Percentiles rank a stretch among this genome's conserved stretches.
phyloP scores from a whole-genome alignment of 2,888 invertebrate species.

The Chouioia cunea region DNA sequence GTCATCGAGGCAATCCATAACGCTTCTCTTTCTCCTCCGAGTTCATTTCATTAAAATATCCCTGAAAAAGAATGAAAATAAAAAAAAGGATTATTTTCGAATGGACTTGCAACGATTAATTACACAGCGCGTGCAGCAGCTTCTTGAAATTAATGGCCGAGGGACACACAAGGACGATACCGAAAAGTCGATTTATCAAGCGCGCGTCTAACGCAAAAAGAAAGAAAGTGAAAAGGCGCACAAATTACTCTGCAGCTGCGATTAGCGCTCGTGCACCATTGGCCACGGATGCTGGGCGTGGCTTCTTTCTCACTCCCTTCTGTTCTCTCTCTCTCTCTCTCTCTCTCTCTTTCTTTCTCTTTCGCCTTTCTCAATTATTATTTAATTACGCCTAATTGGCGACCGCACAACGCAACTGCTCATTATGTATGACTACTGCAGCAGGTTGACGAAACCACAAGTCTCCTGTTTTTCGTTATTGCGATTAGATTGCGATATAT shows the following conservation, averaged over 20 bases:
- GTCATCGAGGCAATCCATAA: too few relatives aligned
- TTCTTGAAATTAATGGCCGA: slow-evolving; percentile 46
- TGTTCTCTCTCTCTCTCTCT: background rate
- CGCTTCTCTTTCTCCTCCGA: too few relatives aligned
- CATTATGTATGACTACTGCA: too few relatives aligned
- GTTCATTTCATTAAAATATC: slow-evolving; percentile 36
- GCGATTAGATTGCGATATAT: background rate
- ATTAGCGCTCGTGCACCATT: slow-evolving; percentile 54
- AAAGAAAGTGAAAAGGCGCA: slow-evolving; percentile 11
- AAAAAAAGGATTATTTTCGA: slow-evolving; percentile 41
- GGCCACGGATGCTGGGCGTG: slow-evolving; percentile 60
- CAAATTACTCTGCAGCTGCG: slow-evolving; percentile 21
- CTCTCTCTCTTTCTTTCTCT: slow-evolving; percentile 26
- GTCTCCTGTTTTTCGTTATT: slow-evolving; percentile 43
- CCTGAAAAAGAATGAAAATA: slow-evolving; percentile 7
- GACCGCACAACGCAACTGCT: slow-evolving; percentile 44
- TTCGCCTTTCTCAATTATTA: slow-evolving; percentile 64
- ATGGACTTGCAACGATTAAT: slow-evolving; percentile 40
- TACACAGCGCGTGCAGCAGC: slow-evolving; percentile 33
- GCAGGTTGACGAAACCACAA: too few relatives aligned
- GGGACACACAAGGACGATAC: slow-evolving; percentile 45
- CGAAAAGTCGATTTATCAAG: slow-evolving; percentile 47
- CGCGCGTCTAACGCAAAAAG: slow-evolving; percentile 4
- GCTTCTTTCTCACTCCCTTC: slow-evolving; percentile 49
- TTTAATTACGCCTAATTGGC: slow-evolving; percentile 65